Evolutionary conservation across 2,113 vertebrate species (phyloP), one percentile per base, ranked within the genome.

Genomic region (Sterna hirundo): DNA sequence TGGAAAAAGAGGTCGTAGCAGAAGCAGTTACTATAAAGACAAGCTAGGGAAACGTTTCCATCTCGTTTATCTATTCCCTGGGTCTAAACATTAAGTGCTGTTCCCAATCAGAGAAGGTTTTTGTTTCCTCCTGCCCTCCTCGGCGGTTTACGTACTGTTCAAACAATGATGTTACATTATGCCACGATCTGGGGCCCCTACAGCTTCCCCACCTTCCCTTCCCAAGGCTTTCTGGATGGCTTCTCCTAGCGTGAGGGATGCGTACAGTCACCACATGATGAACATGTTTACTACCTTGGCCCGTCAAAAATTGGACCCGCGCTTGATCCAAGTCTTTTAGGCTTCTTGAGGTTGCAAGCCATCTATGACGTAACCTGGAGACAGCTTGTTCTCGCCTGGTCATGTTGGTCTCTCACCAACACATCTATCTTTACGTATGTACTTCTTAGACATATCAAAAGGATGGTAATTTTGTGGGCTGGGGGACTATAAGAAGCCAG

Each of bases 401-500:
- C 34, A 21, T 1, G 57, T 32, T 81, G 69, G 32, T 76, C 58
- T 74, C 87, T 91, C 78, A 61, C 51, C 85, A 96, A 77, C 3
- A 94, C 57, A 87, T 85, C 5, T 44, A 94, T 83, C 83, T 94
- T 89, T 80, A 91, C 7, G 10, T 93, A 75, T 5, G 0, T 86
- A 69, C 47, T 84, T 91, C 93, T 87, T 19, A 83, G 55, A 71
- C 42, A 44, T 87, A 97, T 83, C 94, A 96, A 95, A 95, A 96
- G 70, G 32, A 91, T 91, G 95, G 81, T 83, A 95, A 96, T 93
- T 97, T 93, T 91, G 89, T 95, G 93, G 88, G 83, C 42, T 87
- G 70, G 42, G 22, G 34, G 22, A 77, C 61, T 85, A 5, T 66
- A 91, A 54, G 68, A 85, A 95, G 84, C 87, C 89, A 95, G 71